Evolutionary conservation across 1,140 invertebrate genomes (phyloP).

Genomic region (Zaprionus gabonicus): DNA sequence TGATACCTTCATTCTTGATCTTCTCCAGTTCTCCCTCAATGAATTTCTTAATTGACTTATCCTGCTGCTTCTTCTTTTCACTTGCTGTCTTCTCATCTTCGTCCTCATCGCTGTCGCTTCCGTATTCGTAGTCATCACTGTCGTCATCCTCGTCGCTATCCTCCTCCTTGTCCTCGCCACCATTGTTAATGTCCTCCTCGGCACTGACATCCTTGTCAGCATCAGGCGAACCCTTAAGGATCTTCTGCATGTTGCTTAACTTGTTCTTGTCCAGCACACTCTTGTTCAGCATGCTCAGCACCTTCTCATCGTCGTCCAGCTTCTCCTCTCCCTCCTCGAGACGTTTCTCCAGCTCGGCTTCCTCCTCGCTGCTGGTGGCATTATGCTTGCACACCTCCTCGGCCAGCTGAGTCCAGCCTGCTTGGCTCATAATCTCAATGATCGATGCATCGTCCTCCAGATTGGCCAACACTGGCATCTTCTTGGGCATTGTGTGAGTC

Average conservation of each 20-base stretch:
- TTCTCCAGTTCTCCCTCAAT: slow-evolving; percentile 50
- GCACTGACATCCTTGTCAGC: slow-evolving; percentile 81
- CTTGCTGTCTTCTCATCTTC: slow-evolving; percentile 59
- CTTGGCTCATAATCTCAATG: slow-evolving; percentile 51
- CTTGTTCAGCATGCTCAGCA: slow-evolving; percentile 73
- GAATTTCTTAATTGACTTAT: slow-evolving; percentile 28
- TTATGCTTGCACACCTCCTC: slow-evolving; percentile 76
- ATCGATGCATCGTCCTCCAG: slow-evolving; percentile 76
- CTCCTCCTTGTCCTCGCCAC: slow-evolving; percentile 77
- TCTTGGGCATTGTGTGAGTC: slow-evolving; percentile 85
- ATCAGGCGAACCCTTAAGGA: slow-evolving; percentile 84
- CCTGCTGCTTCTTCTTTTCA: slow-evolving; percentile 20
- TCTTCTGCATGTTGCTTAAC: slow-evolving; percentile 82
- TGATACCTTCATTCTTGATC: slow-evolving; percentile 62
- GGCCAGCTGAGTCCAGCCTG: slow-evolving; percentile 70
- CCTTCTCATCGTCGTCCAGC: slow-evolving; percentile 83
- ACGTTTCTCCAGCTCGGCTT: slow-evolving; percentile 74
- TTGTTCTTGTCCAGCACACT: slow-evolving; percentile 71
- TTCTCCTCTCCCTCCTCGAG: slow-evolving; percentile 84
- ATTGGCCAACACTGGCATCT: slow-evolving; percentile 84
- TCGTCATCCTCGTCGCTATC: slow-evolving; percentile 76
- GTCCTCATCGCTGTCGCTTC: slow-evolving; percentile 55
- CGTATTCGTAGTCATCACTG: slow-evolving; percentile 50
- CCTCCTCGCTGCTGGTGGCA: slow-evolving; percentile 27
- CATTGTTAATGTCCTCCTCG: slow-evolving; percentile 81